phyloP scores from a whole-genome alignment of 64 coral and sea anemone genomes.

The Anthopleura sola region DNA sequence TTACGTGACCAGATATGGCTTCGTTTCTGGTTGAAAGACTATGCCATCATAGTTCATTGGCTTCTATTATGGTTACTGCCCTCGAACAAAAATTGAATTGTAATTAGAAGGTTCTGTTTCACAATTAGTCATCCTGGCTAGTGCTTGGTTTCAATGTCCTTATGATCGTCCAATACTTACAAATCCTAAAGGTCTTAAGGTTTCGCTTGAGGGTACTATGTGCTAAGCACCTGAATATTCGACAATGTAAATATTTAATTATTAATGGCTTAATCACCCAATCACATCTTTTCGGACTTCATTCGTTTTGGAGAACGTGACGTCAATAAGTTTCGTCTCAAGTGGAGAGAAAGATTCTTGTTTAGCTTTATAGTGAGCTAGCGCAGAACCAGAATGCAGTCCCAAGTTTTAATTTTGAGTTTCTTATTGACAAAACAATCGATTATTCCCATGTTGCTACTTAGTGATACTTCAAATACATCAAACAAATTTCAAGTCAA shows the following conservation, averaged over 20 bases:
- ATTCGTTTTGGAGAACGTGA: not conserved
- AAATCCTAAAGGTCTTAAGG: not conserved
- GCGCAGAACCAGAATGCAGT: not conserved
- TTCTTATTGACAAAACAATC: not conserved
- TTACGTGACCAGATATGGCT: not conserved
- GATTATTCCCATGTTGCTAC: not conserved
- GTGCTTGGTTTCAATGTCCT: not conserved
- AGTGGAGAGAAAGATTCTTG: not conserved
- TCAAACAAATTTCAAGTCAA: constrained; percentile 1
- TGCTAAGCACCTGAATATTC: constrained; percentile 8
- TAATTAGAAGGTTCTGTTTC: not conserved
- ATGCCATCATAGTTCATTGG: not conserved
- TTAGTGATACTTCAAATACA: not conserved
- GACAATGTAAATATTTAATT: constrained; percentile 10
- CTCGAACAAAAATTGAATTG: not conserved
- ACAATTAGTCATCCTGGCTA: not conserved
- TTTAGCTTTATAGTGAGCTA: not conserved
- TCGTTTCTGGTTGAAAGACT: not conserved
- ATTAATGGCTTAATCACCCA: constrained; percentile 1
- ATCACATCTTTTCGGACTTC: not conserved
- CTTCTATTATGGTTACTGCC: not conserved
- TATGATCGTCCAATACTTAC: not conserved
- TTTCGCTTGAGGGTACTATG: not conserved
- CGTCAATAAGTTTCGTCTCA: not conserved
- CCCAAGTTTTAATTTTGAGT: not conserved